phyloP scores from a whole-genome alignment of 2,113 vertebrate genomes.

The Atrichornis clamosus region DNA sequence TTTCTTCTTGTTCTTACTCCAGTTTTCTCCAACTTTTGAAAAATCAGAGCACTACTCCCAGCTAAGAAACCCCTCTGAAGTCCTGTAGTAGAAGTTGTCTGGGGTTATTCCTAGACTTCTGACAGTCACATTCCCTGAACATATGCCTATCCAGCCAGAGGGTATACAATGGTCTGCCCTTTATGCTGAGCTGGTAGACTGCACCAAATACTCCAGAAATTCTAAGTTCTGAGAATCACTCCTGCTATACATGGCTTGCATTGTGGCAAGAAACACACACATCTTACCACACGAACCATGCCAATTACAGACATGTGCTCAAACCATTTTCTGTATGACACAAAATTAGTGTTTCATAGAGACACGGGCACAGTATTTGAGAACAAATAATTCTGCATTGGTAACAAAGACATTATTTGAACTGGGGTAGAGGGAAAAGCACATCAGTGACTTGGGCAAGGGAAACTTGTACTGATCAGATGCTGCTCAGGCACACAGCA shows the following conservation, averaged over 20 bases:
- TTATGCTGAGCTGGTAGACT: background rate
- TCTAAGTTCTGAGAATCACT: background rate
- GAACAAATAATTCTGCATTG: background rate
- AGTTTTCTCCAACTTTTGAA: background rate
- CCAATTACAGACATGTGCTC: background rate
- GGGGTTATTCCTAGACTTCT: rapidly evolving
- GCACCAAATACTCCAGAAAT: background rate
- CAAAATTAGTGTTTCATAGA: background rate
- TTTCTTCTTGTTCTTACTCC: background rate
- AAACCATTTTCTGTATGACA: background rate
- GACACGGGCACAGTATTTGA: background rate
- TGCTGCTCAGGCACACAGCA: background rate
- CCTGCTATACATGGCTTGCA: background rate
- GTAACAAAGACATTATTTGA: background rate
- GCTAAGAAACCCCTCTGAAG: background rate
- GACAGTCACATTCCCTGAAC: background rate
- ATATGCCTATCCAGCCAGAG: background rate
- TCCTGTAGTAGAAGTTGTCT: background rate
- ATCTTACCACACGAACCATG: background rate
- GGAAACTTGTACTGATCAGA: background rate
- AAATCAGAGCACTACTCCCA: background rate
- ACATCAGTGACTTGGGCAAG: background rate
- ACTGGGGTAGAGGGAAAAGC: background rate
- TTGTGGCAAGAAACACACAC: background rate
- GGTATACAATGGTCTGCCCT: background rate